These are phyloP conservation scores for Leontocebus nigricollis DNA, from an alignment of 2,797 vertebrate species.

Conservation along the genomic window DNA sequence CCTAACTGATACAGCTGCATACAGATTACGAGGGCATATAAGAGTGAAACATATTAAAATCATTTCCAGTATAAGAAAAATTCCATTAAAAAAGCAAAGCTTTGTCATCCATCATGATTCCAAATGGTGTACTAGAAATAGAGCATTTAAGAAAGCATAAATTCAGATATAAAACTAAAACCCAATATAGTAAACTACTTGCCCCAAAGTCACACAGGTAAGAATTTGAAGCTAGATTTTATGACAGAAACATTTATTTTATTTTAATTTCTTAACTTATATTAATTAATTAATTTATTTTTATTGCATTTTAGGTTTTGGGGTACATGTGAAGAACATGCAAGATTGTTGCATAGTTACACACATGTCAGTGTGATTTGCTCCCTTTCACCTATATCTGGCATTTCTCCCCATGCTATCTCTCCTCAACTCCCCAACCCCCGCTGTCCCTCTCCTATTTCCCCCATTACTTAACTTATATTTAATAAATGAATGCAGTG, in stretches of 20 bases:
- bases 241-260: neutral
- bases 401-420: too few species aligned
- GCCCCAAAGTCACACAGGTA: neutral
- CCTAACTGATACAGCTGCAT: neutral
- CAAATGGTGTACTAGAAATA: neutral
- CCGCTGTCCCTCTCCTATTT: too few species aligned
- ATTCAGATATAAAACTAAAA: neutral
- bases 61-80: neutral
- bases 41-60: neutral
- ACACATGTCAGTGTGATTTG: too few species aligned
- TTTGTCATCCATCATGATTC: neutral
- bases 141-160: neutral
- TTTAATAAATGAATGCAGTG: neutral
- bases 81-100: neutral
- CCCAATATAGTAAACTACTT: neutral
- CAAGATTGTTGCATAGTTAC: too few species aligned
- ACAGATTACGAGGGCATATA: neutral
- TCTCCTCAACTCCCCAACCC: too few species aligned
- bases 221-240: slow-evolving; percentile 19
- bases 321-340: too few species aligned
- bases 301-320: too few species aligned
- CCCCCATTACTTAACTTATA: neutral
- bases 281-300: neutral
- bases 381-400: too few species aligned
- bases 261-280: neutral